Conservation (phyloP, 2,113 vertebrate genomes). For the Sinocyclocheilus grahami region DNA sequence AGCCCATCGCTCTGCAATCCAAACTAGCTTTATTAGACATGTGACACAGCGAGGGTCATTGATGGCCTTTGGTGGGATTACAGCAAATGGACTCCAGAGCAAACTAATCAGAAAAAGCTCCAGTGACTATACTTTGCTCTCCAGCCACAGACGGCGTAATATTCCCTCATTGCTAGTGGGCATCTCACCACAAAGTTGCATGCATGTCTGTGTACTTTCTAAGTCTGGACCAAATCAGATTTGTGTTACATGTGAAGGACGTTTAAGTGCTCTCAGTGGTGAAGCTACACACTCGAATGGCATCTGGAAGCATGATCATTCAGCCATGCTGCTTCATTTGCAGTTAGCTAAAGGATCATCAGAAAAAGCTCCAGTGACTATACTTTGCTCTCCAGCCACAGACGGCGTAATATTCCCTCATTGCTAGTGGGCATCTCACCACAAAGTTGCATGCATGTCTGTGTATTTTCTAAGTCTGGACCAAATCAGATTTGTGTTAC, state of each 20-base stretch:
- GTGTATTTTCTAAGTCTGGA: constrained; percentile 52
- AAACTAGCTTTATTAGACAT: constrained; percentile 24
- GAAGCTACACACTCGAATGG: constrained; percentile 57
- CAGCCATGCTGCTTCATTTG: constrained; percentile 58
- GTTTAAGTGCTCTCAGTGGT: constrained; percentile 60
- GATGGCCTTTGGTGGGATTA: constrained; percentile 27
- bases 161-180: constrained; percentile 18
- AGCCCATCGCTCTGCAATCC: constrained; percentile 17
- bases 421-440: not conserved
- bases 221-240: constrained; percentile 60
- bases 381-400: not conserved
- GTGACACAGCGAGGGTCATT: not conserved
- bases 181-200: not conserved
- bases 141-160: constrained; percentile 1
- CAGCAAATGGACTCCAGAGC: constrained; percentile 33
- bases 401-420: constrained; percentile 22
- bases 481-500: constrained; percentile 60
- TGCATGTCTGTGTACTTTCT: constrained; percentile 49
- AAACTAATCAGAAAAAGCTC: constrained; percentile 28
- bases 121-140: not conserved
- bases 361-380: not conserved
- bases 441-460: constrained; percentile 40
- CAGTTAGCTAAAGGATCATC: constrained; percentile 25
- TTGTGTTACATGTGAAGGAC: constrained; percentile 61
- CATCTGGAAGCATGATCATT: constrained; percentile 63